Evolutionary conservation across 2,888 invertebrate genomes (phyloP).

Genomic region (Lasius platythorax): DNA sequence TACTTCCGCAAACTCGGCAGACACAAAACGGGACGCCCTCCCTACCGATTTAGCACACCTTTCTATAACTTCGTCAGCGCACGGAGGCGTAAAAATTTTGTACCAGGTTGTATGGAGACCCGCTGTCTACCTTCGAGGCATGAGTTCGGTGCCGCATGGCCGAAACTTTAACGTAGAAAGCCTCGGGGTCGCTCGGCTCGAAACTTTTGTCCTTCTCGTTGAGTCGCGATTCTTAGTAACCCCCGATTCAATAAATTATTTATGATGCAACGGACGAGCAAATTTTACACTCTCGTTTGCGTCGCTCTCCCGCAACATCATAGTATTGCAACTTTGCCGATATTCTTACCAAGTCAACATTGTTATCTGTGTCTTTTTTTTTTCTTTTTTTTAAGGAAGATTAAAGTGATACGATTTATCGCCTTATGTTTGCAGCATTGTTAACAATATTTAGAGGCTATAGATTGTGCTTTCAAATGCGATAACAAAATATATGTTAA

Average conservation of each 20-base stretch:
- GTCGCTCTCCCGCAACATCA: background rate
- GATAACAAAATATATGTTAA: slow-evolving; percentile 8
- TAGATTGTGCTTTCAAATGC: background rate
- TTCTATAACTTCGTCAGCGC: slow-evolving; percentile 50
- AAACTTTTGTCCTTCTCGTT: slow-evolving; percentile 59
- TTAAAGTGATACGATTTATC: background rate
- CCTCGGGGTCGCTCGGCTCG: slow-evolving; percentile 48
- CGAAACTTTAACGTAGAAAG: slow-evolving; percentile 59
- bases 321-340: slow-evolving; percentile 24
- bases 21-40: slow-evolving; percentile 55
- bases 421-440: background rate
- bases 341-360: background rate
- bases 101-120: slow-evolving; percentile 48
- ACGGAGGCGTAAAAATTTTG: slow-evolving; percentile 67
- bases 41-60: slow-evolving; percentile 31
- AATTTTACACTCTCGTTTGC: slow-evolving; percentile 49
- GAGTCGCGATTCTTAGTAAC: slow-evolving; percentile 56
- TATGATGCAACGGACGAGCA: slow-evolving; percentile 63
- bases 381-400: background rate
- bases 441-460: background rate
- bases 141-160: slow-evolving; percentile 43
- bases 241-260: slow-evolving; percentile 77
- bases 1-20: slow-evolving; percentile 75
- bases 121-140: slow-evolving; percentile 53
- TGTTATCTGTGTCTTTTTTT: background rate